Evolutionary conservation across 2,113 vertebrate genomes (phyloP).

Genomic region (Naja naja): DNA sequence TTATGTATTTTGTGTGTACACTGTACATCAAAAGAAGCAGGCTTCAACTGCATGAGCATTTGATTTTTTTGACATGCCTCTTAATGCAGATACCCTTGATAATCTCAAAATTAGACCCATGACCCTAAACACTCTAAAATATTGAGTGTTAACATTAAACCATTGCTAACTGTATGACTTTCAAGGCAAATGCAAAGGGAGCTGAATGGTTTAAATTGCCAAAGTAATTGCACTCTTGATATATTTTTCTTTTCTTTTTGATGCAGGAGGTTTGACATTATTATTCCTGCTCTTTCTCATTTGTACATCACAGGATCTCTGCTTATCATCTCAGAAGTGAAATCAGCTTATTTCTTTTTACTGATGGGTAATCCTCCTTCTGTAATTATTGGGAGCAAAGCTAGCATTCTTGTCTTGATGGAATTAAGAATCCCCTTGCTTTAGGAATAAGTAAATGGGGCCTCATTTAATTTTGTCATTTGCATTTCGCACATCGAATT

Average conservation of each 20-base stretch:
- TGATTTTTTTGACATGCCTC: neutral
- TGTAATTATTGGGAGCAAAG: conserved; percentile 5
- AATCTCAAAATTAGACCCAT: neutral
- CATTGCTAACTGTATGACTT: neutral
- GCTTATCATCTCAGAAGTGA: neutral
- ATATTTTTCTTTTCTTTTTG: neutral
- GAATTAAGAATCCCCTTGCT: conserved; percentile 2
- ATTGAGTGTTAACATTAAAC: neutral
- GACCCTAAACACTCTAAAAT: neutral
- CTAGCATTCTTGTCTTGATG: neutral
- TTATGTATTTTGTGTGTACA: neutral
- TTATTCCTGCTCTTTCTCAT: conserved; percentile 4
- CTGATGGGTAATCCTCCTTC: neutral
- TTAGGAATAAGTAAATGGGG: neutral
- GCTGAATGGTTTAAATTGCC: neutral
- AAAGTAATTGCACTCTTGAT: neutral
- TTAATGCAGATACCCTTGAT: neutral
- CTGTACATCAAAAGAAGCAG: neutral
- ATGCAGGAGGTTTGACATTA: neutral
- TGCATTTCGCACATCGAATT: neutral
- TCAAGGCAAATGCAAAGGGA: neutral
- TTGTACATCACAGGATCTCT: neutral
- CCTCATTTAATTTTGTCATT: neutral
- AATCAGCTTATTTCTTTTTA: conserved; percentile 2
- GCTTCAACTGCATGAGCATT: neutral